Evolutionary conservation across 2,888 invertebrate species (phyloP), one percentile per base, ranked within the genome.

Genomic region (Perdita meconis): DNA sequence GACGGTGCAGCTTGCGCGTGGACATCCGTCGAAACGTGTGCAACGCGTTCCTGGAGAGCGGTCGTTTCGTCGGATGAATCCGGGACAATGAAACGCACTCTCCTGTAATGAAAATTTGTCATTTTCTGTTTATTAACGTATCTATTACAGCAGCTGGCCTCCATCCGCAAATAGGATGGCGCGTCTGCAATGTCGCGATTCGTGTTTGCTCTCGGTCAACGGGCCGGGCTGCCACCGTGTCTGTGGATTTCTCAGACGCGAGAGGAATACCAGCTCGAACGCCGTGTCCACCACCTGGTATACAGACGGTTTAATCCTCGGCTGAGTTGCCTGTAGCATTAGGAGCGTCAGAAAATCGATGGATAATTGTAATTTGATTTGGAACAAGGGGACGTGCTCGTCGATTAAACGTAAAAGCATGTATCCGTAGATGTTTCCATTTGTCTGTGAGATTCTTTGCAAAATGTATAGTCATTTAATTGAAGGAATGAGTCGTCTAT

Each of bases 51-150:
- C 38, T 57, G 50, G 34, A 24, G 22, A 24, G 12, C 47, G 26
- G 2, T 42, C 24, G 24, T 42, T 13, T 34, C 24, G 44, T 19
- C 42, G 24, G 36, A 53, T 30, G 36, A 53, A 13, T 13, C 2
- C 8, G 16, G 36, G 22, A 30, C 53, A 22, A 36, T 57, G 56
- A 40, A 55, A 60, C 60, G 55, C 70, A 34, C 55, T 69, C 38
- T 12, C 1, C 36, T 10, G 10, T 34, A 30, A 47, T 44, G 71
- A 50, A 55, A 72, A 72, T 72, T 70, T 60, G 53, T 60, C 59
- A 36, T 10, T 36, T 36, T 26, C 44, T 42, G 34, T 44, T 59
- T 59, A 53, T 72, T 68, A 30, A 42, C 53, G 34, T 19, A 51
- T 67, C 68, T 59, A 51, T 59, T 67, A 42, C 36, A 16, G 16